Evolutionary conservation across 2,113 vertebrate genomes (phyloP).

Genomic region (sheep (Ovis aries)): ARS-UI_Ramb_v3.0 NC_056059.1:41779001-41779500

Average conservation of each 20-base stretch:
- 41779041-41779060: neutral
- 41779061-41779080: neutral
- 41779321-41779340: neutral
- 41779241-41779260: neutral
- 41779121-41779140: neutral
- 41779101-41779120: neutral
- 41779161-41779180: neutral
- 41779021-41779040: neutral
- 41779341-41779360: neutral
- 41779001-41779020: neutral
- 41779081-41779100: neutral
- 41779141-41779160: neutral
- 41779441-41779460: neutral
- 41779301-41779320: neutral
- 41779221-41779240: neutral
- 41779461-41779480: neutral
- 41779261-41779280: neutral
- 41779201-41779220: neutral
- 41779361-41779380: neutral
- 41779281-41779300: neutral
- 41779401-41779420: neutral
- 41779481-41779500: neutral
- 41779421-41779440: neutral
- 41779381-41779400: neutral
- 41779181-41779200: neutral